A percentile compares a stretch with the other conserved stretches of the same genome.
These are phyloP conservation scores for Cercopithecus diana DNA, from an alignment of 2,797 vertebrate species.

Conservation along the genomic window DNA sequence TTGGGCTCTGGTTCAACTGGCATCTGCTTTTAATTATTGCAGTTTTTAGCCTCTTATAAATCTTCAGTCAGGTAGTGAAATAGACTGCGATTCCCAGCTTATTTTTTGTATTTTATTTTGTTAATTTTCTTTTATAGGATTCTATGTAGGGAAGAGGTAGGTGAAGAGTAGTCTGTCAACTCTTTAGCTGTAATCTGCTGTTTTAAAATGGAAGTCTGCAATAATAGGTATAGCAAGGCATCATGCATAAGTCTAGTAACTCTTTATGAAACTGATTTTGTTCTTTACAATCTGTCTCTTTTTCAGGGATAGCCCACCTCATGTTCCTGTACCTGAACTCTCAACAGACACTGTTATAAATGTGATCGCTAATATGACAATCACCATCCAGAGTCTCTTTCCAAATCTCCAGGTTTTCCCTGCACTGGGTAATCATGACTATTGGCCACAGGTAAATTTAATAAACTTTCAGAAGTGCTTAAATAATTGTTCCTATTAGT, in stretches of 20 bases:
- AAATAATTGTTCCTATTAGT: background rate
- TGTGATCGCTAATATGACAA: conserved; percentile 94
- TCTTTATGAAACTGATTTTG: background rate
- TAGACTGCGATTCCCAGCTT: background rate
- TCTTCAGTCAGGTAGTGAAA: background rate
- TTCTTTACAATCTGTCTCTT: conserved; percentile 45
- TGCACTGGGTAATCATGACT: conserved; percentile 97
- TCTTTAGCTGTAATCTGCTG: background rate
- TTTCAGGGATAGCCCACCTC: conserved; percentile 95
- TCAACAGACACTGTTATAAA: conserved; percentile 92
- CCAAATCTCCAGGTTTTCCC: conserved; percentile 93
- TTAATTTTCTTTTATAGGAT: background rate
- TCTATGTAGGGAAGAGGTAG: background rate
- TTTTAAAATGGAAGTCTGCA: background rate
- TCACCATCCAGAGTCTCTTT: conserved; percentile 89
- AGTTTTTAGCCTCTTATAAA: background rate
- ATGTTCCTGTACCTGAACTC: conserved; percentile 90
- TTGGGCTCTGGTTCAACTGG: background rate
- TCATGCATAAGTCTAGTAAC: background rate
- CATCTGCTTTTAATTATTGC: background rate
- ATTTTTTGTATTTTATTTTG: background rate
- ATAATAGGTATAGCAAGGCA: background rate
- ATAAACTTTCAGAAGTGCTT: background rate
- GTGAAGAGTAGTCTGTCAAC: background rate
- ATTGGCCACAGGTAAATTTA: conserved; percentile 94